Conservation (phyloP, 2,113 vertebrate species). For the Marmota flaviventris region DNA sequence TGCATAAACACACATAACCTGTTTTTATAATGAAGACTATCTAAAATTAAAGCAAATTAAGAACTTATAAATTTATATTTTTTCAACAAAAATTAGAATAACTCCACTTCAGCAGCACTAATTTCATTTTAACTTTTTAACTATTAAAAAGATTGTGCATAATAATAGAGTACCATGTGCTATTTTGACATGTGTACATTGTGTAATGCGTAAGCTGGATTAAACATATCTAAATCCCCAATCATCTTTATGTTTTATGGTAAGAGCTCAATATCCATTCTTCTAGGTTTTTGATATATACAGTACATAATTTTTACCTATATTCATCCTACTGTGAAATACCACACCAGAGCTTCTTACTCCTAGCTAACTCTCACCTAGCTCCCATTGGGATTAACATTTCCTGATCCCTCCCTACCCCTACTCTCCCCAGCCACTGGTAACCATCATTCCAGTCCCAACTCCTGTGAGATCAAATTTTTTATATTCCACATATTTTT, state of each 20-base stretch:
- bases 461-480: neutral
- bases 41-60: constrained; percentile 36
- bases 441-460: neutral
- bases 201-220: neutral
- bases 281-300: neutral
- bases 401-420: neutral
- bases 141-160: neutral
- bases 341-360: neutral
- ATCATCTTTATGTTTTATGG: neutral
- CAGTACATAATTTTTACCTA: neutral
- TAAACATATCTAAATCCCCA: neutral
- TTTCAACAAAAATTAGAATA: constrained; percentile 57
- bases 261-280: neutral
- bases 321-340: neutral
- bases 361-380: neutral
- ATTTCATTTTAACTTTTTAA: neutral
- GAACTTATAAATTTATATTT: neutral
- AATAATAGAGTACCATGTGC: neutral
- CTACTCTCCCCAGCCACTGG: neutral
- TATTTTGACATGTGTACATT: neutral
- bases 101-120: neutral
- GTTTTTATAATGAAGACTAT: neutral
- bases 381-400: neutral
- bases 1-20: neutral
- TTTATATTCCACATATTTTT: neutral